Base-by-base conservation (phyloP, 2,888 invertebrate species). In the Apamea crenata region DNA sequence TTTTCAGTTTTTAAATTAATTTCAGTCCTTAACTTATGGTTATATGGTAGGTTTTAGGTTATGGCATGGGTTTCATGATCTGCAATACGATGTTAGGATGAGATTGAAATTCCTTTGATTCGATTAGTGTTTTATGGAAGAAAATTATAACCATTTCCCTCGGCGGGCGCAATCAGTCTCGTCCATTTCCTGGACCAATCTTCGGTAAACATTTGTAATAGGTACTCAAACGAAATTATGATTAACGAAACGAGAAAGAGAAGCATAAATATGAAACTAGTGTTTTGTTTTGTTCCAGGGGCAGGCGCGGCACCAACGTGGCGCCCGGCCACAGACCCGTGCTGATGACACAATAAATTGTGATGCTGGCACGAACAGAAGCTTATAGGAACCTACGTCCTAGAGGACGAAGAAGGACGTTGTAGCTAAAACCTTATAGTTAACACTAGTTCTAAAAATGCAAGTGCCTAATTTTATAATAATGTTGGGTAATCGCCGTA, bases 401-500 rank as follows among this genome's bases (percentile, higher is more conserved):
- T 94, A 94, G 97, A 96, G 97, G 97, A 93, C 96, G 97, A 91
- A 96, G 96, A 95, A 95, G 96, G 96, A 96, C 96, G 95, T 96
- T 95, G 76, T 95, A 95, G 92, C 91, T 78, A 88, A 91, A 65
- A 69, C 59, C 78, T 18, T 47, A 65, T 61, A 82, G 83, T 80
- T 91, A 90, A 85, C 80, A 87, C 87, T 94, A 94, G 93, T 94
- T 94, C 86, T 88, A 84, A 93, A 94, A 95, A 93, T 94, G 93
- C 92, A 95, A 96, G 96, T 96, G 96, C 95, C 96, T 96, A 94
- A 93, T 91, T 87, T 91, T 91, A 87, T 90, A 92, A 95, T 90
- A 90, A 96, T 96, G 96, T 91, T 96, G 94, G 94, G 93, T 86
- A 96, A 95, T 90, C 95, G 96, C 85, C 97, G 98, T 88, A 98